Conservation (phyloP, 2,797 vertebrate genomes). For the Gobionotothen gibberifrons region DNA sequence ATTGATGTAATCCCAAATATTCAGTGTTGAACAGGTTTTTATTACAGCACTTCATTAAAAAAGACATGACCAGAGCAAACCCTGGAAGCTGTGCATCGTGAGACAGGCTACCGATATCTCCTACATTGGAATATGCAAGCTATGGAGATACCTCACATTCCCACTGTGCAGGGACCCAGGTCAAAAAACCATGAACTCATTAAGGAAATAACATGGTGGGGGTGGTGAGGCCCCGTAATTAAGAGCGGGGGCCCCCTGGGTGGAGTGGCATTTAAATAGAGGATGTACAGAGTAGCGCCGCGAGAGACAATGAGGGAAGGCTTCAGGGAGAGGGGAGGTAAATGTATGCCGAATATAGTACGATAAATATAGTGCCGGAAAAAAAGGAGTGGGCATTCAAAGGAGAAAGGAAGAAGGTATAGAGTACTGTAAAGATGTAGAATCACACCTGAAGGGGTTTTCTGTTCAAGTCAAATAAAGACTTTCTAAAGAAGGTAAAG, state of each 20-base stretch:
- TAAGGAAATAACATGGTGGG: conserved; percentile 68
- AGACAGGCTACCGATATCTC: conserved; percentile 23
- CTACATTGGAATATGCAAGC: conserved; percentile 61
- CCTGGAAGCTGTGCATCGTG: neutral
- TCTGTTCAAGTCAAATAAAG: conserved; percentile 1
- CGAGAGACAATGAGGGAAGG: conserved; percentile 9
- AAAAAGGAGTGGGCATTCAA: conserved; percentile 2
- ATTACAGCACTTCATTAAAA: neutral
- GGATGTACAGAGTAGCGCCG: conserved; percentile 43
- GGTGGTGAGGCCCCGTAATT: conserved; percentile 73
- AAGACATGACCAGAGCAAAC: neutral
- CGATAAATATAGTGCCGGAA: conserved; percentile 18
- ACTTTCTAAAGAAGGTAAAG: neutral
- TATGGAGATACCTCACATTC: conserved; percentile 44
- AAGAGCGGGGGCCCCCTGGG: conserved; percentile 63
- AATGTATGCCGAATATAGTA: conserved; percentile 50
- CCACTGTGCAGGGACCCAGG: conserved; percentile 57
- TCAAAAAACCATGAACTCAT: conserved; percentile 77
- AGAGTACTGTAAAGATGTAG: conserved; percentile 1
- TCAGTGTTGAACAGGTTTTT: neutral
- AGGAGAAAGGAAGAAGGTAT: neutral
- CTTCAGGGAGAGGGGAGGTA: conserved; percentile 23
- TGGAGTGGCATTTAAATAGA: conserved; percentile 75
- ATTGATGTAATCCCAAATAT: neutral
- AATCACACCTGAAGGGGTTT: conserved; percentile 8